These are phyloP conservation scores for Schizaphis graminum DNA, from an alignment of 2,888 invertebrate species.

Conservation along the genomic window DNA sequence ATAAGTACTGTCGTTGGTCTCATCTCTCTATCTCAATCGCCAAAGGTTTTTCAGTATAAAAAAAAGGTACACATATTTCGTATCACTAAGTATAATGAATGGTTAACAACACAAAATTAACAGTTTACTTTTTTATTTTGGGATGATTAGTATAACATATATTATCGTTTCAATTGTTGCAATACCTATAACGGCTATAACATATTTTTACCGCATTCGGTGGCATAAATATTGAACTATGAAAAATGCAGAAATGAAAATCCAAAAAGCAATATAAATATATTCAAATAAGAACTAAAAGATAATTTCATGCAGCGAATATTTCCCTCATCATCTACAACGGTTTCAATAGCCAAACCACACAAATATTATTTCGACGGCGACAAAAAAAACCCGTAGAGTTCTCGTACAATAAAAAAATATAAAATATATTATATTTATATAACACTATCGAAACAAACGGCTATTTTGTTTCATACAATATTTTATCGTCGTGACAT, in stretches of 20 bases:
- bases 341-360: rapidly evolving
- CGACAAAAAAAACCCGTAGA: background rate
- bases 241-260: background rate
- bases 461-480: background rate
- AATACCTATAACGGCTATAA: background rate
- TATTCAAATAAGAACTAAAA: background rate
- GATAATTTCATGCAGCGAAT: background rate
- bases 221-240: background rate
- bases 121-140: background rate
- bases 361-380: background rate
- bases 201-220: background rate
- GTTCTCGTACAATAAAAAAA: background rate
- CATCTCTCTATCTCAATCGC: background rate
- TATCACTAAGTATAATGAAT: background rate
- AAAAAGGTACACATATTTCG: background rate
- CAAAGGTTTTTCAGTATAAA: background rate
- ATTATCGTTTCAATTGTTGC: background rate
- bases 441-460: background rate
- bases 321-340: background rate
- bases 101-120: background rate
- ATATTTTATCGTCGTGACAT: background rate
- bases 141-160: background rate
- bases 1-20: background rate
- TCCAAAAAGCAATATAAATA: background rate
- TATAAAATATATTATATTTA: background rate